Evolutionary conservation across 2,113 vertebrate species (phyloP), one percentile per base, ranked within the genome.

Genomic region (Heteronetta atricapilla): DNA sequence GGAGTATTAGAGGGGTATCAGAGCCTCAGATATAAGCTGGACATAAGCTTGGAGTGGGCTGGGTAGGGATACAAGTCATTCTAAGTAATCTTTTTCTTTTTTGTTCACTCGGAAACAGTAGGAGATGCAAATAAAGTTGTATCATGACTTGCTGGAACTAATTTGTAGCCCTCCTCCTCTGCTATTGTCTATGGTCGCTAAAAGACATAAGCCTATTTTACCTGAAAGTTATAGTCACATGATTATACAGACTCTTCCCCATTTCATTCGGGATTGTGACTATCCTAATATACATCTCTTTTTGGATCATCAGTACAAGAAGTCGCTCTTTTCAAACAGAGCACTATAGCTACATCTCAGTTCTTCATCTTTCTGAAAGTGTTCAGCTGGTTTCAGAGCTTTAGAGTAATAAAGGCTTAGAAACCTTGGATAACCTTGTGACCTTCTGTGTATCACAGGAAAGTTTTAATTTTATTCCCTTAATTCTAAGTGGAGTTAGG

Each of bases 171-270:
- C 33, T 89, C 17, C 23, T 77, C 73, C 11, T 16, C 23, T 58
- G n/a, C 44, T 69, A 7, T 42, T 74, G 46, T 7, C 1, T 0
- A 2, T n/a, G 34, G 53, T 52, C 10, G 34, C n/a, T 63, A 59
- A 40, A 78, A 66, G 11, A 7, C 60, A 81, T 25, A 23, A 81
- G 20, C 31, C 25, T 56, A 17, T 58, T 91, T 33, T 53, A 34
- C 11, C 10, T 28, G 25, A 11, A 10, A 13, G 11, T 20, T 59
- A 6, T 3, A 46, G 17, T 19, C 23, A 23, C 1, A 1, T 44
- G 20, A 5, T 16, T 62, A 13, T 31, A 62, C 3, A 5, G 46
- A 26, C 21, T 75, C 55, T n/a, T 83, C 18, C 34, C 9, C 18
- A 10, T 74, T 63, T 81, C 10, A 5, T 55, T 59, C 67, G 69